Evolutionary conservation across 2,113 vertebrate species (phyloP), one percentile per base, ranked within the genome.

Genomic region (human (Homo sapiens)): DNA sequence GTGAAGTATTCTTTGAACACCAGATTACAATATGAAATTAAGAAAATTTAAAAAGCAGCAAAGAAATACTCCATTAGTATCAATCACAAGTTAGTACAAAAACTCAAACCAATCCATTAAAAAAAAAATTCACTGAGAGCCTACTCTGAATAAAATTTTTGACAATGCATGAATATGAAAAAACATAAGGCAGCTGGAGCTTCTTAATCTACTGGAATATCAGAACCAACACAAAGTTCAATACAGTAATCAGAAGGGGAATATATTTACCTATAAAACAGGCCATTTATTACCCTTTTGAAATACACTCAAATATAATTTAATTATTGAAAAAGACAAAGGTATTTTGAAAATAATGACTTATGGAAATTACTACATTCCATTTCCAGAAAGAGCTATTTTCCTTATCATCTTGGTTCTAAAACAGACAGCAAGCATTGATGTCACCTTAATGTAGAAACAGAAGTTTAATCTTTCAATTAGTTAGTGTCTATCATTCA

Each of bases 91-190:
- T 70, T 78, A 92, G 23, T 76, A 64, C 3, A 96, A 82, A 96
- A 94, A 84, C n/a, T 52, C 78, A 10, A 90, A 70, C n/a, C 25
- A 32, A 48, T 12, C 32, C 38, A 87, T 78, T 66, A 66, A 72
- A 96, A 92, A 84, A 73, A 79, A 48, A 35, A 79, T 48, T 90
- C 79, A 73, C 27, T 81, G 20, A 83, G 23, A 66, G 5, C 8
- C 55, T 90, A 79, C 10, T 91, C 14, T 75, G 50, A 97, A 90
- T 52, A 94, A 96, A 92, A 66, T 3, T 52, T 81, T 93, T 94
- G n/a, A 40, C 40, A 92, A 43, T 52, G 18, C 35, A 66, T 48
- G 22, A 88, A 73, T 59, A 61, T 32, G 89, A 87, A 94, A 38
- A 79, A 55, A 9, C n/a, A 20, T 22, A 90, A 61, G 20, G 81